A percentile compares a stretch with the other conserved stretches of the same genome.
These are phyloP conservation scores for Chamaetylas fuelleborni DNA, from an alignment of 2,113 vertebrate species.

Conservation along the genomic window DNA sequence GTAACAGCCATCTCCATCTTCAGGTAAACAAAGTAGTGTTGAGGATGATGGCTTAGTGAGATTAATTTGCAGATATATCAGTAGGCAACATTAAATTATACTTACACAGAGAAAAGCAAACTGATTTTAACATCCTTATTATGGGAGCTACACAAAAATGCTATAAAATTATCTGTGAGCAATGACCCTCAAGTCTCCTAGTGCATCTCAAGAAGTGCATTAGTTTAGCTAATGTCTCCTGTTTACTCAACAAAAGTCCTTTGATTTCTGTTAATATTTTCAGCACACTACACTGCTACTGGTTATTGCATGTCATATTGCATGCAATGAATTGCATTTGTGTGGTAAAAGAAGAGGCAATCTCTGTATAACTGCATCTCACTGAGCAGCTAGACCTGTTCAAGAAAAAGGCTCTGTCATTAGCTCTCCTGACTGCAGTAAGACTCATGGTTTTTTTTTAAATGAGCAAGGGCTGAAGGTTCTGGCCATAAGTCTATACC, in stretches of 20 bases:
- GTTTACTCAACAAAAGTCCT: background rate
- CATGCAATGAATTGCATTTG: background rate
- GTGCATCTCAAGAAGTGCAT: background rate
- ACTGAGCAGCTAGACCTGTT: background rate
- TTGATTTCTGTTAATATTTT: background rate
- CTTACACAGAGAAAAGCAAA: background rate
- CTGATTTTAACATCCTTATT: background rate
- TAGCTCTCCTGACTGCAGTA: background rate
- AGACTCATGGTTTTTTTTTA: background rate
- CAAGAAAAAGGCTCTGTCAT: background rate
- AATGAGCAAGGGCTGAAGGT: background rate
- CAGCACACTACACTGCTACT: background rate
- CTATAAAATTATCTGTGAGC: background rate
- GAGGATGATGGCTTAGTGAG: background rate
- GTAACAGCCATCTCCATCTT: background rate
- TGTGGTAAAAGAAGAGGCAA: background rate
- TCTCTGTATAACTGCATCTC: background rate
- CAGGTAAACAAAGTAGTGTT: background rate
- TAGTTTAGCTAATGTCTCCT: background rate
- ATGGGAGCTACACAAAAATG: background rate
- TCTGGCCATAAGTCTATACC: background rate
- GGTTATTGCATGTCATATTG: background rate
- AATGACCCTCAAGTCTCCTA: background rate
- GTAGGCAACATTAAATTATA: background rate
- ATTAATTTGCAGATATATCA: background rate